Percentiles rank a stretch among this genome's conserved stretches.
phyloP scores from a whole-genome alignment of 2,888 invertebrate genomes.

The Miltochrista miniata region DNA sequence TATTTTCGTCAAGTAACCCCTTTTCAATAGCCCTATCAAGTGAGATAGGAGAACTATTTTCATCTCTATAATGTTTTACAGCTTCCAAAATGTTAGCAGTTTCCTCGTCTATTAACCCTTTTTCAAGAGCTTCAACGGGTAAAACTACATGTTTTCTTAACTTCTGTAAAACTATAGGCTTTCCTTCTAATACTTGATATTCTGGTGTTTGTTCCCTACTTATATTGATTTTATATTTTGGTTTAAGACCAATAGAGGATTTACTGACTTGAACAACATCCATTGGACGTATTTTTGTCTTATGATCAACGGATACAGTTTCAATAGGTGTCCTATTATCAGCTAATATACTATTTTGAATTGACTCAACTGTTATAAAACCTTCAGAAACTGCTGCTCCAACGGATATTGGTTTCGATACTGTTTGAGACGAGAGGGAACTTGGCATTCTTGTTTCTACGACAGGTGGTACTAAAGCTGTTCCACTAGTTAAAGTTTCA shows the following conservation, averaged over 20 bases:
- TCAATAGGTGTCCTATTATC: conserved; percentile 57
- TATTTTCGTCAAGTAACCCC: conserved; percentile 88
- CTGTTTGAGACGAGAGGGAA: conserved; percentile 53
- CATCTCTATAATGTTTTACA: conserved; percentile 81
- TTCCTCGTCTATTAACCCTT: conserved; percentile 90
- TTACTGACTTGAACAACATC: conserved; percentile 85
- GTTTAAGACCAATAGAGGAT: conserved; percentile 83
- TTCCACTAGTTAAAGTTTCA: conserved; percentile 31
- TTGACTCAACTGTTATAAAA: conserved; percentile 80
- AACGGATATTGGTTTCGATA: conserved; percentile 81
- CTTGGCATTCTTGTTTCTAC: conserved; percentile 32
- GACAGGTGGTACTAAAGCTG: conserved; percentile 22
- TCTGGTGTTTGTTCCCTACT: conserved; percentile 83
- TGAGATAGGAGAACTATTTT: conserved; percentile 85
- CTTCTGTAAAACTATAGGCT: conserved; percentile 89
- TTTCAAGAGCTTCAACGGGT: conserved; percentile 90
- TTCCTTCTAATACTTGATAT: conserved; percentile 85
- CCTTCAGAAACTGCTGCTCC: conserved; percentile 84
- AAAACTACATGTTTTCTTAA: conserved; percentile 89
- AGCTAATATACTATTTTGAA: conserved; percentile 70
- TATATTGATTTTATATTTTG: conserved; percentile 87
- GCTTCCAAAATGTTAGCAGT: conserved; percentile 88
- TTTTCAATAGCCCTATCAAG: conserved; percentile 90
- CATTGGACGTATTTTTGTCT: conserved; percentile 48
- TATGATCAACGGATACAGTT: conserved; percentile 36